Evolutionary conservation across 2,113 vertebrate species (phyloP).

Genomic region (Sylvietta virens): DNA sequence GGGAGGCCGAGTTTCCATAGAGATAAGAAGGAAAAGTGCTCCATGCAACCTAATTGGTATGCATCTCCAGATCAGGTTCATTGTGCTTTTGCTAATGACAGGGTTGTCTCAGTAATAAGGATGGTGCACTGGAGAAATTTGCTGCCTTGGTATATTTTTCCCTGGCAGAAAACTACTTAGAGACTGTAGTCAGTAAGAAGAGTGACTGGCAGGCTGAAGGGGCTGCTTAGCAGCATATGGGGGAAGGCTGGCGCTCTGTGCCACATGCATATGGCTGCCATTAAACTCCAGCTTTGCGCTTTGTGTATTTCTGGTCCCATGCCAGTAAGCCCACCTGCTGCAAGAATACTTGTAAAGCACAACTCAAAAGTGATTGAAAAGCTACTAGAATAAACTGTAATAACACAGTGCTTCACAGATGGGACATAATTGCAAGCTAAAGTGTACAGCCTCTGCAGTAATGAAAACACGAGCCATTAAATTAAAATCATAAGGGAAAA

Average conservation of each 20-base stretch:
- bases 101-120: constrained; percentile 89
- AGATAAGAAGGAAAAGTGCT: constrained; percentile 84
- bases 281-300: constrained; percentile 85
- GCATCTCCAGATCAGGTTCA: constrained; percentile 86
- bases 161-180: constrained; percentile 84
- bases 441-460: constrained; percentile 83
- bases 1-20: constrained; percentile 85
- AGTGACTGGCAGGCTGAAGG: constrained; percentile 84
- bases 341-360: constrained; percentile 87
- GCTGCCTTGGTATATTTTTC: constrained; percentile 85
- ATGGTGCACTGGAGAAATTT: constrained; percentile 88
- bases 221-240: constrained; percentile 81
- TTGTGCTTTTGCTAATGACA: constrained; percentile 92
- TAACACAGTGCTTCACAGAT: constrained; percentile 86
- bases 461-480: constrained; percentile 85
- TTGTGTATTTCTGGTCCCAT: constrained; percentile 82
- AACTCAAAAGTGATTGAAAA: constrained; percentile 89
- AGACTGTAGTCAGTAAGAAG: constrained; percentile 82
- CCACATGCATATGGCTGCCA: constrained; percentile 84
- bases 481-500: constrained; percentile 87
- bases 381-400: constrained; percentile 87
- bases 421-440: constrained; percentile 85
- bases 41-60: constrained; percentile 88
- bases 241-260: constrained; percentile 76
- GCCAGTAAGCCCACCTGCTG: constrained; percentile 88